phyloP scores from a whole-genome alignment of 2,113 vertebrate genomes.

The Amblyopsis rosae region DNA sequence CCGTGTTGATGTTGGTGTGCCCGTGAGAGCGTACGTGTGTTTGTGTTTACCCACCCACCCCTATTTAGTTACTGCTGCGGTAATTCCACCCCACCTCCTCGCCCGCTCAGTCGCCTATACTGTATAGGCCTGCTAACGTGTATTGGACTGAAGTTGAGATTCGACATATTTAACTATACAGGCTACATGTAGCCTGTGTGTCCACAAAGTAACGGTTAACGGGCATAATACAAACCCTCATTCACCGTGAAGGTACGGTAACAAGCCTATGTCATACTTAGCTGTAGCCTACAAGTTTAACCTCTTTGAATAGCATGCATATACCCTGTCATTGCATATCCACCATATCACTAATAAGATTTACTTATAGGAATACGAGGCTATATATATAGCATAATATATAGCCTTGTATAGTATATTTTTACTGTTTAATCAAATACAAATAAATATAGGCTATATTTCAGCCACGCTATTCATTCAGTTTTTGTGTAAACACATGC shows the following conservation, averaged over 20 bases:
- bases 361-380: no score
- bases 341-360: no score
- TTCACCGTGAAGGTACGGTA: constrained; percentile 8
- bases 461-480: no score
- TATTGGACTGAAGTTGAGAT: background rate
- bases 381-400: no score
- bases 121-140: constrained; percentile 12
- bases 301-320: constrained; percentile 19
- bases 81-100: background rate
- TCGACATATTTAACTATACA: background rate
- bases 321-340: background rate
- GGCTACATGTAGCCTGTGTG: background rate
- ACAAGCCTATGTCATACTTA: background rate
- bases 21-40: constrained; percentile 4
- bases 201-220: background rate
- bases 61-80: background rate
- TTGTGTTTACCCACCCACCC: background rate
- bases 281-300: background rate
- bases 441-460: no score
- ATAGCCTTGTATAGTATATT: no score
- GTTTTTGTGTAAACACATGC: background rate
- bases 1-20: background rate
- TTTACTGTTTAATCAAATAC: no score
- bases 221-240: background rate
- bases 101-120: constrained; percentile 8